Evolutionary conservation across 2,113 vertebrate genomes (phyloP).

Genomic region (Callospermophilus lateralis): DNA sequence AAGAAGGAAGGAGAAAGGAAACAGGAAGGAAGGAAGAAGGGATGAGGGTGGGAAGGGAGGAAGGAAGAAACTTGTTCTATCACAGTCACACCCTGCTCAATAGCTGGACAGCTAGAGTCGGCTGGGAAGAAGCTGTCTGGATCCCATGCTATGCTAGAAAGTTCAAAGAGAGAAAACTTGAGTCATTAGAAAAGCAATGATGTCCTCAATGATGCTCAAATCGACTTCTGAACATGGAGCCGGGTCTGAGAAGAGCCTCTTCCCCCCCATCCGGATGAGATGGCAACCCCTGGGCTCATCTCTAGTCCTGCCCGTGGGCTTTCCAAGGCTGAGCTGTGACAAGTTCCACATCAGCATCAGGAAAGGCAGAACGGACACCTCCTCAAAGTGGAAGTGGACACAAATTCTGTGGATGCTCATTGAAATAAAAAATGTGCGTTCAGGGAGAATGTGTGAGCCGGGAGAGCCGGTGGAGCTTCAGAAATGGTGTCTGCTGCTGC

Average conservation of each 20-base stretch:
- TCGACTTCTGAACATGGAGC: neutral
- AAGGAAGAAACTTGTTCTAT: rapidly evolving
- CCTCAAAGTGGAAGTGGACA: rapidly evolving
- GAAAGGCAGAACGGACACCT: neutral
- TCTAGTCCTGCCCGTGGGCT: neutral
- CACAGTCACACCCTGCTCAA: neutral
- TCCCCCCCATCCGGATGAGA: neutral
- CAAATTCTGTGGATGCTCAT: neutral
- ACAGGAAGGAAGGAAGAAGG: no score
- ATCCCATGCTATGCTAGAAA: neutral
- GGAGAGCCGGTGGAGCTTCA: neutral
- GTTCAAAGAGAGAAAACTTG: neutral
- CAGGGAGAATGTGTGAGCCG: rapidly evolving
- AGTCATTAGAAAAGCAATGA: neutral
- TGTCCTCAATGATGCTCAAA: neutral
- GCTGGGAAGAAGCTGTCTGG: neutral
- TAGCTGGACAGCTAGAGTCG: neutral
- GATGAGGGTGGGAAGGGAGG: rapidly evolving
- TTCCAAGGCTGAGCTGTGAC: neutral
- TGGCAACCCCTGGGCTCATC: rapidly evolving
- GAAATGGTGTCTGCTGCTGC: neutral
- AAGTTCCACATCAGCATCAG: neutral
- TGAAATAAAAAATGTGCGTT: neutral
- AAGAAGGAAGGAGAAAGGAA: neutral
- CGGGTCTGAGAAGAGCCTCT: neutral